These are phyloP conservation scores for Lamellibrachia satsuma DNA, from an alignment of 2,888 invertebrate species.

Conservation along the genomic window DNA sequence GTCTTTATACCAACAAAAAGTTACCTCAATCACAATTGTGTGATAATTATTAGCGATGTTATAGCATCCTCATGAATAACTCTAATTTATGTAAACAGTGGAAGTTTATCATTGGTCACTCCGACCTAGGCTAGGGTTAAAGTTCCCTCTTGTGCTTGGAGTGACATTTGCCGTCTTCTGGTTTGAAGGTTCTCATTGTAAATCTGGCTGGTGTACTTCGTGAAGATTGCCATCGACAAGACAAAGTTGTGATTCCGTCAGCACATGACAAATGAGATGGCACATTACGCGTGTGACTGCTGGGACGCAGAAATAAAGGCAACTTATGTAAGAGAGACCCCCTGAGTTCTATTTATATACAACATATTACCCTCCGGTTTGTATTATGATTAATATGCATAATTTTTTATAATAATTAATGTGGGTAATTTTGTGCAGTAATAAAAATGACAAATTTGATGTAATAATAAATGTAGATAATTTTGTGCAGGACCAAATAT, in stretches of 20 bases:
- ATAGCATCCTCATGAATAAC: not conserved
- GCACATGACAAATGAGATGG: constrained; percentile 99
- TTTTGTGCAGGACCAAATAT: no score
- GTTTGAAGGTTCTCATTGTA: constrained; percentile 75
- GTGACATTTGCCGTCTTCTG: not conserved
- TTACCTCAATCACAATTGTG: no score
- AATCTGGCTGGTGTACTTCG: constrained; percentile 98
- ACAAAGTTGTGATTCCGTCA: constrained; percentile 92
- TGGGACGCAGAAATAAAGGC: constrained; percentile 99
- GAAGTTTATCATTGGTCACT: not conserved
- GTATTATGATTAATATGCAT: no score
- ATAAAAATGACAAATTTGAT: no score
- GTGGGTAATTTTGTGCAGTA: no score
- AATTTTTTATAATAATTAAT: no score
- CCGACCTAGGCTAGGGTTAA: not conserved
- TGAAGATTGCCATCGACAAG: constrained; percentile 86
- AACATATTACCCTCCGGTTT: not conserved
- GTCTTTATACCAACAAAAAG: no score
- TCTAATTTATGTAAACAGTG: not conserved
- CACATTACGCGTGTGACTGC: constrained; percentile 99
- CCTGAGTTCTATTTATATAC: not conserved
- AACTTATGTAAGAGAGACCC: constrained; percentile 77
- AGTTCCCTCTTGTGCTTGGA: constrained; percentile 18
- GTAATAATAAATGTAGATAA: no score
- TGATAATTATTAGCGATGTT: no score